Evolutionary conservation across 2,888 invertebrate species (phyloP).

Genomic region (Drosophila crucigera): DNA sequence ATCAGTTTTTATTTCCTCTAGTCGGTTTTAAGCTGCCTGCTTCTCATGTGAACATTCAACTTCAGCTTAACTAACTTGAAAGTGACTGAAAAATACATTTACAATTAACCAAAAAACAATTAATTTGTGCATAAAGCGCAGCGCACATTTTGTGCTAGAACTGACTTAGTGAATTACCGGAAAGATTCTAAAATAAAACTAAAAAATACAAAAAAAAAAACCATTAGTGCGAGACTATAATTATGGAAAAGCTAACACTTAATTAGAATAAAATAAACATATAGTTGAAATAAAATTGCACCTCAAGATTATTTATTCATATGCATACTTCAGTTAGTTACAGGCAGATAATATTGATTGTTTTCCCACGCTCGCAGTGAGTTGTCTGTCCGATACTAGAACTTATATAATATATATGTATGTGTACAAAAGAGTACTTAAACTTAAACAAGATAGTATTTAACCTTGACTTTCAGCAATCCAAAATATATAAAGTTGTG

Average conservation of each 20-base stretch:
- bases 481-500: slow-evolving; percentile 31
- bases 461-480: slow-evolving; percentile 59
- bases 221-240: slow-evolving; percentile 39
- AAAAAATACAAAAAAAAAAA: slow-evolving; percentile 26
- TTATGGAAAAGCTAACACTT: slow-evolving; percentile 57
- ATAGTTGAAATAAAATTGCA: slow-evolving; percentile 35
- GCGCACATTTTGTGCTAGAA: slow-evolving; percentile 16
- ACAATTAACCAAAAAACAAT: slow-evolving; percentile 13
- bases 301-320: slow-evolving; percentile 56
- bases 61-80: not conserved
- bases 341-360: slow-evolving; percentile 34
- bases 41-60: not conserved
- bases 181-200: slow-evolving; percentile 41
- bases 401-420: not conserved
- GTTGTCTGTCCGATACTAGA: not conserved
- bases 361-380: slow-evolving; percentile 62
- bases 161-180: slow-evolving; percentile 34
- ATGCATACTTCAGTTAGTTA: slow-evolving; percentile 60
- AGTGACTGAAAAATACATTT: slow-evolving; percentile 4
- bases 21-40: not conserved
- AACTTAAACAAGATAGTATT: slow-evolving; percentile 11
- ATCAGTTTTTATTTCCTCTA: not conserved
- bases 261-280: slow-evolving; percentile 32
- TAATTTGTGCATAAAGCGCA: slow-evolving; percentile 38
- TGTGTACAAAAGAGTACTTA: not conserved